Percentiles rank a stretch among this genome's conserved stretches.
Evolutionary conservation across 2,113 vertebrate species (phyloP).

Genomic region (Tachysurus vachellii): DNA sequence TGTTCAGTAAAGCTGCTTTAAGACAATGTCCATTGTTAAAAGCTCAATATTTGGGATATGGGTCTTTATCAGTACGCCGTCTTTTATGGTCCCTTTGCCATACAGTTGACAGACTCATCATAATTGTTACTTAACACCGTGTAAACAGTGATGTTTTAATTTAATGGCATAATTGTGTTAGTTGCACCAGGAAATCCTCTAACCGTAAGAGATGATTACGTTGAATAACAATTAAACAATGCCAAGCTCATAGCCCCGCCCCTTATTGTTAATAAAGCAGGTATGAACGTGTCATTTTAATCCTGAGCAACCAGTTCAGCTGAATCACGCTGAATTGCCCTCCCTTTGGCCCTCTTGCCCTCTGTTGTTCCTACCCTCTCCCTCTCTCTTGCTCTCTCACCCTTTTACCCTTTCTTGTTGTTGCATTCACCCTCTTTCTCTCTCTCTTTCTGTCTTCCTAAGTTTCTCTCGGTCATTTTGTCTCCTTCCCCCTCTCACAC

Average conservation of each 20-base stretch:
- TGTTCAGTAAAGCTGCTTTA: no score
- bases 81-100: neutral
- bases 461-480: neutral
- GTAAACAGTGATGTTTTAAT: neutral
- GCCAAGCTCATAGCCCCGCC: neutral
- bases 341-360: neutral
- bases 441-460: neutral
- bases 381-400: neutral
- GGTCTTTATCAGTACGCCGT: neutral
- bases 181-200: no score
- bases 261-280: neutral
- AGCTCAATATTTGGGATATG: no score
- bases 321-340: neutral
- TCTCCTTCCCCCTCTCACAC: neutral
- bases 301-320: neutral
- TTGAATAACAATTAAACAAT: neutral
- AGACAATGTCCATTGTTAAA: no score
- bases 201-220: neutral
- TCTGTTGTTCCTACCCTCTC: no score
- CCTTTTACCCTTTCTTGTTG: no score
- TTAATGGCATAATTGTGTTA: neutral
- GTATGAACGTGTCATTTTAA: neutral
- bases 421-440: neutral
- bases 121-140: neutral
- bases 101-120: neutral